Evolutionary conservation across 1,140 invertebrate species (phyloP).

Genomic region (Hyposmocoma kahamanoa): DNA sequence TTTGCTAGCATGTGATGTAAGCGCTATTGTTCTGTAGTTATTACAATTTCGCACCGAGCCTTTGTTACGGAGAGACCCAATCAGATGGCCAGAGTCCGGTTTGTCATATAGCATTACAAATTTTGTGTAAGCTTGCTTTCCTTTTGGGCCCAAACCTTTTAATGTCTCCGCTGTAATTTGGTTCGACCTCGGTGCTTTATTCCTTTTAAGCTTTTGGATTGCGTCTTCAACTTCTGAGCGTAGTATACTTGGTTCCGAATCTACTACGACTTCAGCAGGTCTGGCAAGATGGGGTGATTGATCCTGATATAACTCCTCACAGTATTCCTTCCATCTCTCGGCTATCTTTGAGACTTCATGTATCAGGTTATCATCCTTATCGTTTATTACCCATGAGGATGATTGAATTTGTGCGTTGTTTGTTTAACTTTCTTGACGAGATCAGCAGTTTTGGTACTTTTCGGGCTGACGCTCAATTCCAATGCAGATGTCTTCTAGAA

Average conservation of each 20-base stretch:
- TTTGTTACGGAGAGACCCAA: neutral
- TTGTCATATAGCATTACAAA: constrained; percentile 6
- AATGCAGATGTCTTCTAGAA: too few relatives aligned
- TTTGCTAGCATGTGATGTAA: too few relatives aligned
- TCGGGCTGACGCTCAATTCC: too few relatives aligned
- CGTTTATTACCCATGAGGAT: too few relatives aligned
- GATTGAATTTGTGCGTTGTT: too few relatives aligned
- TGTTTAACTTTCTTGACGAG: too few relatives aligned
- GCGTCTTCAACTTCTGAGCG: constrained; percentile 5
- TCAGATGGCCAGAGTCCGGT: neutral
- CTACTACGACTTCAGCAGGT: neutral
- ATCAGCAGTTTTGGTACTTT: too few relatives aligned
- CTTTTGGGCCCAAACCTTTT: constrained; percentile 3
- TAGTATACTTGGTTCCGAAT: constrained; percentile 8
- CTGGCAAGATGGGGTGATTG: neutral
- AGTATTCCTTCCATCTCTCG: constrained; percentile 14
- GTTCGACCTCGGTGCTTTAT: constrained; percentile 8
- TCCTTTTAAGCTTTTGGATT: constrained; percentile 4
- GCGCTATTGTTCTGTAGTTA: too few relatives aligned
- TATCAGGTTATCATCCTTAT: constrained; percentile 2
- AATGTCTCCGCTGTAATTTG: constrained; percentile 7
- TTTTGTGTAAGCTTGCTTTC: neutral
- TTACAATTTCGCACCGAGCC: neutral
- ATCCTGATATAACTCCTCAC: constrained; percentile 1
- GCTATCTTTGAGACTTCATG: constrained; percentile 1